These are phyloP conservation scores for Liparis tanakae DNA, from an alignment of 2,797 vertebrate species.

Conservation along the genomic window DNA sequence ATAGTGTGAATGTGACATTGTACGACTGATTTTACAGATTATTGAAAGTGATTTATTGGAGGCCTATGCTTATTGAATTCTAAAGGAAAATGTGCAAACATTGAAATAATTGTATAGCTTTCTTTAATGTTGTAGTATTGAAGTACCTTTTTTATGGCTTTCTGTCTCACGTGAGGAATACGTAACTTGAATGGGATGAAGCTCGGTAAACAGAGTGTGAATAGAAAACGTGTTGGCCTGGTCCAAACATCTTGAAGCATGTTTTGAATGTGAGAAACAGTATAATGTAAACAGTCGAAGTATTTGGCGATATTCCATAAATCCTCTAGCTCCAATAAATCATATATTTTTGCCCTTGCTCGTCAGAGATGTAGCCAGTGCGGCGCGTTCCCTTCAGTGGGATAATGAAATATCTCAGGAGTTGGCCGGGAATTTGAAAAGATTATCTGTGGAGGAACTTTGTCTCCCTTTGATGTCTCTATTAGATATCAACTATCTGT, in stretches of 20 bases:
- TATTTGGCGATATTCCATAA: conserved; percentile 14
- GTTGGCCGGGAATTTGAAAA: conserved; percentile 18
- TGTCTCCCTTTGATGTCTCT: conserved; percentile 36
- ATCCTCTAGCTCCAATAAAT: conserved; percentile 26
- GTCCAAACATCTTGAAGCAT: conserved; percentile 9
- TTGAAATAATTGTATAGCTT: neutral
- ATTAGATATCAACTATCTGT: conserved; percentile 12
- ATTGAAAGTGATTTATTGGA: neutral
- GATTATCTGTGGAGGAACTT: conserved; percentile 14
- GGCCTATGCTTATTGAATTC: neutral
- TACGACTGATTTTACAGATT: conserved; percentile 5
- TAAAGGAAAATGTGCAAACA: neutral
- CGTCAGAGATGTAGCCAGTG: conserved; percentile 21
- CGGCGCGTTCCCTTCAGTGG: neutral
- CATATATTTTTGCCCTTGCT: conserved; percentile 14
- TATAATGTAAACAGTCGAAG: neutral
- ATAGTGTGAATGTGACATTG: neutral
- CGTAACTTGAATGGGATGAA: conserved; percentile 2
- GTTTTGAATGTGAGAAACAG: conserved; percentile 25
- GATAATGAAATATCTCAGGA: conserved; percentile 18
- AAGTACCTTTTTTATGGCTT: neutral
- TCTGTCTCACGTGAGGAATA: neutral
- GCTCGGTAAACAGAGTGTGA: conserved; percentile 11
- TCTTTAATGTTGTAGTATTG: neutral
- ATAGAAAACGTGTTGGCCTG: conserved; percentile 24